Conservation (phyloP, 2,113 vertebrate species). For the Caretta caretta region DNA sequence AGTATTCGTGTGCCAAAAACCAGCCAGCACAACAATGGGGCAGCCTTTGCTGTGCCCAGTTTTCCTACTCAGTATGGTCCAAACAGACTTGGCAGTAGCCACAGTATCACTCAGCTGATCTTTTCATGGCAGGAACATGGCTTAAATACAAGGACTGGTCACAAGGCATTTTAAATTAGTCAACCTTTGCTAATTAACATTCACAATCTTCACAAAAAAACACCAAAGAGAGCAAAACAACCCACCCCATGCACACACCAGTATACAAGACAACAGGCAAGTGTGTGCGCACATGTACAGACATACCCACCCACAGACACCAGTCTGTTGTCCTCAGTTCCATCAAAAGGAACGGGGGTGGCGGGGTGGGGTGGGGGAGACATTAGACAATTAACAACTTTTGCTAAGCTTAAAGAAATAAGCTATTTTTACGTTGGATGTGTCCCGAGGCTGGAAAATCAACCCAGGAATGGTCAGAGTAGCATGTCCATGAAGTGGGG, state of each 20-base stretch:
- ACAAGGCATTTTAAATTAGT: accelerated
- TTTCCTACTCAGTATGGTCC: background rate
- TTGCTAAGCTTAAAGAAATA: background rate
- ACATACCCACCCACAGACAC: too few species aligned
- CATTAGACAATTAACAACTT: background rate
- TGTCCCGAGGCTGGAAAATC: background rate
- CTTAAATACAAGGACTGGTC: background rate
- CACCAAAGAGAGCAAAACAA: background rate
- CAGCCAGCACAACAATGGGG: background rate
- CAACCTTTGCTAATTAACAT: background rate
- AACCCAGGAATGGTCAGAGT: background rate
- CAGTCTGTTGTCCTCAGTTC: background rate
- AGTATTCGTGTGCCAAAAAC: background rate
- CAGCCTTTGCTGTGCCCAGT: background rate
- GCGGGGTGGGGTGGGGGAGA: background rate
- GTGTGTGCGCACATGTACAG: accelerated
- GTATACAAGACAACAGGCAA: background rate
- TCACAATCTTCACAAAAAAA: background rate
- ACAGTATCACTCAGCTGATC: background rate
- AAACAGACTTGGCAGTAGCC: background rate
- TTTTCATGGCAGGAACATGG: background rate
- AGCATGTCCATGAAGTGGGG: background rate
- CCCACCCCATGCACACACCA: accelerated
- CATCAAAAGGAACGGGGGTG: background rate
- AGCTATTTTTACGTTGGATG: background rate